These are phyloP conservation scores for Lasioglossum malachurum DNA, from an alignment of 2,888 invertebrate genomes.

Conservation along the genomic window DNA sequence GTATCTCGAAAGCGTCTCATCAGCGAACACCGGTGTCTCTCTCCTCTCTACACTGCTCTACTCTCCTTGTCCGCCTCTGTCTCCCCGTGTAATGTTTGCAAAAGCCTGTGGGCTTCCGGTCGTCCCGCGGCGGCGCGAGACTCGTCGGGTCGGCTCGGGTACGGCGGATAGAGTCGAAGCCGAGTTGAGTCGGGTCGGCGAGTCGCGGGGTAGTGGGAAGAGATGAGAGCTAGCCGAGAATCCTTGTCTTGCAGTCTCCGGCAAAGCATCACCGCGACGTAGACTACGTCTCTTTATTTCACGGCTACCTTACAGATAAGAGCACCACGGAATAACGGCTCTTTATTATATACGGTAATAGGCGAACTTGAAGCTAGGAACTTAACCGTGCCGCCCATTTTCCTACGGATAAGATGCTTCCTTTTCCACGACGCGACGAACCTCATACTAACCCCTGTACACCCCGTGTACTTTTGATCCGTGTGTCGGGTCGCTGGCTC, in stretches of 20 bases:
- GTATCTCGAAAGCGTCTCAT: constrained; percentile 66
- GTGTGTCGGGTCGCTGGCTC: not conserved
- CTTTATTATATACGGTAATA: constrained; percentile 77
- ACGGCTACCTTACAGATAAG: constrained; percentile 72
- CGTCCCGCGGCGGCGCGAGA: constrained; percentile 16
- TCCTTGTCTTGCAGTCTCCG: constrained; percentile 30
- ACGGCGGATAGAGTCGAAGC: not conserved
- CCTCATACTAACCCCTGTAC: constrained; percentile 32
- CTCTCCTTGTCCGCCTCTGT: constrained; percentile 15
- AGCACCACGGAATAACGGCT: constrained; percentile 71
- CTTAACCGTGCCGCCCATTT: constrained; percentile 72
- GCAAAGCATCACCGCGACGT: not conserved
- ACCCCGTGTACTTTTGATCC: constrained; percentile 16
- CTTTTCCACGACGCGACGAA: constrained; percentile 50
- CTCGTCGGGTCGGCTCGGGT: not conserved
- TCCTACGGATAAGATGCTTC: constrained; percentile 68
- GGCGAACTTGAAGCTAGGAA: constrained; percentile 71
- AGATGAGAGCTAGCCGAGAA: constrained; percentile 13
- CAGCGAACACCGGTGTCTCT: constrained; percentile 28
- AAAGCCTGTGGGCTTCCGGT: constrained; percentile 62
- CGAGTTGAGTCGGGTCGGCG: not conserved
- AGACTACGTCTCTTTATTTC: constrained; percentile 73
- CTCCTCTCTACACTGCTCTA: not conserved
- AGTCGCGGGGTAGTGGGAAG: not conserved
- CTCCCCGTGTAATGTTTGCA: constrained; percentile 62